Evolutionary conservation across 2,888 invertebrate species (phyloP).

Genomic region (Tortrix viridana): DNA sequence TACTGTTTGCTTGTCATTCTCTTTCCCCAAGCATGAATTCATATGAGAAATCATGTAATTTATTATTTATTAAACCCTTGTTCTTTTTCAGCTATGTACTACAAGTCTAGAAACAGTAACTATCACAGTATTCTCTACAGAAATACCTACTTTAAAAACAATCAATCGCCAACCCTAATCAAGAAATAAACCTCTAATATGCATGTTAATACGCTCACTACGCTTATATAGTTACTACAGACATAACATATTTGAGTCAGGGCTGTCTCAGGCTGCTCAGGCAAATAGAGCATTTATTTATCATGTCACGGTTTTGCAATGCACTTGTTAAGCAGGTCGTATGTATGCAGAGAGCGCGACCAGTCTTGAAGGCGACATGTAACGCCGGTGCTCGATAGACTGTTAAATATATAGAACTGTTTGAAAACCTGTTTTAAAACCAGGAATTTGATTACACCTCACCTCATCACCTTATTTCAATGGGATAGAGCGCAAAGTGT

Average conservation of each 20-base stretch:
- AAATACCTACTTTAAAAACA: too few relatives aligned
- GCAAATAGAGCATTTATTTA: conserved; percentile 35
- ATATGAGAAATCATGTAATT: conserved; percentile 1
- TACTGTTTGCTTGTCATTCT: conserved; percentile 10
- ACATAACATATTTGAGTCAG: neutral
- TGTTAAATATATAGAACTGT: neutral
- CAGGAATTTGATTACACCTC: too few relatives aligned
- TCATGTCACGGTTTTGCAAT: conserved; percentile 36
- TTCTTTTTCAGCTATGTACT: too few relatives aligned
- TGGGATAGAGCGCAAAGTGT: too few relatives aligned
- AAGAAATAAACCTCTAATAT: too few relatives aligned
- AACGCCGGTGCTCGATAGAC: neutral
- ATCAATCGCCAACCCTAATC: too few relatives aligned
- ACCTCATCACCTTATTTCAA: too few relatives aligned
- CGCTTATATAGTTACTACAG: neutral
- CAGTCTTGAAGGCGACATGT: conserved; percentile 5
- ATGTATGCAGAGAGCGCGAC: conserved; percentile 26
- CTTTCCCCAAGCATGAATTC: neutral
- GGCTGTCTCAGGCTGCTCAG: conserved; percentile 3
- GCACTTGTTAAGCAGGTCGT: conserved; percentile 32
- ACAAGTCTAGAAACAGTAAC: too few relatives aligned
- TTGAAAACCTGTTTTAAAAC: neutral
- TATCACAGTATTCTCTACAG: too few relatives aligned
- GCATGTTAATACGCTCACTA: too few relatives aligned
- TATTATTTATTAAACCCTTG: neutral